These are phyloP conservation scores for Hypselothyrea guttata DNA, from an alignment of 2,888 invertebrate species.

Conservation along the genomic window DNA sequence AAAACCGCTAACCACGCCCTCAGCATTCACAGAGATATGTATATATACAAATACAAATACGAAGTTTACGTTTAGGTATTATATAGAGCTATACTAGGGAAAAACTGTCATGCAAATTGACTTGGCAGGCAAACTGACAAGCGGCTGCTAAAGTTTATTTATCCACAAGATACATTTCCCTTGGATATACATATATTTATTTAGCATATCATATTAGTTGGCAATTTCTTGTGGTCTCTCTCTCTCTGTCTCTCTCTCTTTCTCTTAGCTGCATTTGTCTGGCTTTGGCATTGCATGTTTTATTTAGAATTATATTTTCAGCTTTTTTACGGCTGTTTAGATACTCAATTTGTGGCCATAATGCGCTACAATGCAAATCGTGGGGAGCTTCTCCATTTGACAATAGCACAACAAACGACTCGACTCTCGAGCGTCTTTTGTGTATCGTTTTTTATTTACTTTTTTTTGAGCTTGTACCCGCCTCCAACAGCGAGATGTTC, in stretches of 20 bases:
- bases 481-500: slow-evolving; percentile 33
- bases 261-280: slow-evolving; percentile 5
- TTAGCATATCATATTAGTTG: slow-evolving; percentile 57
- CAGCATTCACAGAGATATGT: slow-evolving; percentile 9
- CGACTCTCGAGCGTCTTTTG: slow-evolving; percentile 27
- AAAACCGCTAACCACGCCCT: slow-evolving; percentile 15
- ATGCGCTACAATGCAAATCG: slow-evolving; percentile 46
- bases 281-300: slow-evolving; percentile 54
- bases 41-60: slow-evolving; percentile 6
- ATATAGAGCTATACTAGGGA: slow-evolving; percentile 2
- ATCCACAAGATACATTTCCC: slow-evolving; percentile 53
- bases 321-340: slow-evolving; percentile 64
- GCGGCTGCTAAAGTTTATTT: slow-evolving; percentile 50
- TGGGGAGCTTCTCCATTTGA: slow-evolving; percentile 12
- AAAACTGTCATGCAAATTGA: slow-evolving; percentile 61
- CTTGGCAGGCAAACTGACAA: slow-evolving; percentile 48
- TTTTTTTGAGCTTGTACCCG: no score
- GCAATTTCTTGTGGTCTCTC: slow-evolving; percentile 46
- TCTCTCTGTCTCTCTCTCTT: slow-evolving; percentile 18
- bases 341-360: slow-evolving; percentile 72
- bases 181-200: slow-evolving; percentile 30
- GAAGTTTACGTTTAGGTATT: slow-evolving; percentile 1
- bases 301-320: slow-evolving; percentile 23
- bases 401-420: background rate
- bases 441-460: no score